These are phyloP conservation scores for Anolis sagrei DNA, from an alignment of 2,113 vertebrate genomes.

Conservation along the genomic window DNA sequence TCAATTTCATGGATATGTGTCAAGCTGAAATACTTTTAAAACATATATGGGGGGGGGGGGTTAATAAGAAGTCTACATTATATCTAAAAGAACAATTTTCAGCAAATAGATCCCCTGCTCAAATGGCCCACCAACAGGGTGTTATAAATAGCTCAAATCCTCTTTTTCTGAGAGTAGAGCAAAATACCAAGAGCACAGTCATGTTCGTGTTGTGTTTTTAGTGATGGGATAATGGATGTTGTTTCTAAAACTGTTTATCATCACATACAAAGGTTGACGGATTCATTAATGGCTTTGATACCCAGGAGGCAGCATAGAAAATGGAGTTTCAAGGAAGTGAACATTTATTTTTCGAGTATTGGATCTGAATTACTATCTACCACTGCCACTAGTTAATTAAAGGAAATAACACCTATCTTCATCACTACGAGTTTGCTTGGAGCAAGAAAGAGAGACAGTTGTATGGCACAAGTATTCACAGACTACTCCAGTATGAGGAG, in stretches of 20 bases:
- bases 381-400: constrained; percentile 45
- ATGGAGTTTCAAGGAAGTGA: constrained; percentile 47
- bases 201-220: constrained; percentile 22
- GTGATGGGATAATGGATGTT: constrained; percentile 51
- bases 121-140: constrained; percentile 33
- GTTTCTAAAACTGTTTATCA: constrained; percentile 44
- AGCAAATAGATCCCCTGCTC: constrained; percentile 13
- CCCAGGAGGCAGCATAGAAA: constrained; percentile 48
- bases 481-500: not conserved
- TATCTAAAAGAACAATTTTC: constrained; percentile 42
- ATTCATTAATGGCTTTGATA: constrained; percentile 43
- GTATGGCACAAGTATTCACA: constrained; percentile 7
- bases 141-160: constrained; percentile 39
- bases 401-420: constrained; percentile 51
- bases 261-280: constrained; percentile 43
- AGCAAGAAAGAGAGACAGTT: constrained; percentile 10
- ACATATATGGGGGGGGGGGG: not conserved
- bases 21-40: constrained; percentile 15
- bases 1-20: not conserved
- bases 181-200: constrained; percentile 24
- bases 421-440: constrained; percentile 11
- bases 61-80: constrained; percentile 1
- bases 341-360: constrained; percentile 48
- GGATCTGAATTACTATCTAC: constrained; percentile 35
- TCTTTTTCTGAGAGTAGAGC: constrained; percentile 34